Evolutionary conservation across 2,113 vertebrate species (phyloP).

Genomic region (Pao palembangensis): DNA sequence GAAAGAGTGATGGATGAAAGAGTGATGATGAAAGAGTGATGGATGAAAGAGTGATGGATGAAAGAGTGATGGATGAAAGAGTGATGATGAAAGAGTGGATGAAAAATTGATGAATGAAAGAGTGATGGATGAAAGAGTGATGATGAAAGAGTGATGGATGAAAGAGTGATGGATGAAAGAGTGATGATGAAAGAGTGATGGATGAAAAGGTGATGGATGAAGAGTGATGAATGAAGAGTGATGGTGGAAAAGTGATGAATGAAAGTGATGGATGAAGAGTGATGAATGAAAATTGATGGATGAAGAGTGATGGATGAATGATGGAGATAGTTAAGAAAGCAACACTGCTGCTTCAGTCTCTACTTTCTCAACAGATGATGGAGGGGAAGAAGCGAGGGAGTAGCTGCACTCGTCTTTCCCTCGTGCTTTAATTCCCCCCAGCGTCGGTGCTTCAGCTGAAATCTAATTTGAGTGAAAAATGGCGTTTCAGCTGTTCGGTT

Average conservation of each 20-base stretch:
- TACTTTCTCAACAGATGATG: constrained; percentile 56
- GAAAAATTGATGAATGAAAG: too few relatives aligned
- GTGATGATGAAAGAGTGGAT: background rate
- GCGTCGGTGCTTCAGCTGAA: constrained; percentile 68
- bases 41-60: background rate
- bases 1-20: too few relatives aligned
- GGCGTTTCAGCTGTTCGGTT: constrained; percentile 73
- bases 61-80: background rate
- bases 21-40: too few relatives aligned
- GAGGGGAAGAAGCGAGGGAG: constrained; percentile 52
- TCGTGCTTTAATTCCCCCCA: constrained; percentile 65
- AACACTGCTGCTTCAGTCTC: constrained; percentile 44
- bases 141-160: too few relatives aligned
- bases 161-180: too few relatives aligned
- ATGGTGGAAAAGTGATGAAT: background rate
- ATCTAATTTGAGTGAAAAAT: constrained; percentile 75
- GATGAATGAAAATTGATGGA: background rate
- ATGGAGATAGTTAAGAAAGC: background rate
- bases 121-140: too few relatives aligned
- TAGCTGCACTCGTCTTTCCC: constrained; percentile 54
- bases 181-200: too few relatives aligned
- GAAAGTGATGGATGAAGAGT: background rate
- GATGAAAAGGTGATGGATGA: too few relatives aligned
- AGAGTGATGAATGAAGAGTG: background rate
- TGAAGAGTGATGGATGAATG: background rate